Conservation (phyloP, 2,113 vertebrate genomes). For the Oryzias javanicus region DNA sequence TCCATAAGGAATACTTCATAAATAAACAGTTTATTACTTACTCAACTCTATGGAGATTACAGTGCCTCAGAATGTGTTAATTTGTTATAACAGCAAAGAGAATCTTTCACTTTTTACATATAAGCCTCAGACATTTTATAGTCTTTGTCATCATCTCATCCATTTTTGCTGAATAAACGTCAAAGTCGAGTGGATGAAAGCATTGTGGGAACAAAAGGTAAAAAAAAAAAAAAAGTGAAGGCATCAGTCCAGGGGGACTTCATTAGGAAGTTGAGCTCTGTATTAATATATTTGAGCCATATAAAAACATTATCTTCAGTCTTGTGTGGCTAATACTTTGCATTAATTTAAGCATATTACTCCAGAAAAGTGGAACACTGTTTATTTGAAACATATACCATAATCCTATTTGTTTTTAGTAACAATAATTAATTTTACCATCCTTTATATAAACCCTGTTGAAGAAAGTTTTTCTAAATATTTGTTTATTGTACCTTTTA, state of each 20-base stretch:
- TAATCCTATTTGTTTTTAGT: too few relatives aligned
- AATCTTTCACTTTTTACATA: slow-evolving; percentile 22
- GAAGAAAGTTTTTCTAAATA: too few relatives aligned
- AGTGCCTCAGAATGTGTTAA: too few relatives aligned
- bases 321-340: slow-evolving; percentile 22
- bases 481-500: too few relatives aligned
- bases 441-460: too few relatives aligned
- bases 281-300: slow-evolving; percentile 24
- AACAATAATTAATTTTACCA: too few relatives aligned
- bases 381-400: too few relatives aligned
- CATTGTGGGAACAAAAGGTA: slow-evolving; percentile 45
- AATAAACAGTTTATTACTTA: too few relatives aligned
- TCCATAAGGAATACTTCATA: too few relatives aligned
- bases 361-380: too few relatives aligned
- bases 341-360: slow-evolving; percentile 32
- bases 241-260: slow-evolving; percentile 41
- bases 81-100: too few relatives aligned
- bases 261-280: slow-evolving; percentile 33
- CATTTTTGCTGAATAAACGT: slow-evolving; percentile 10
- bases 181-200: slow-evolving; percentile 11
- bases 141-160: not conserved
- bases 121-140: not conserved
- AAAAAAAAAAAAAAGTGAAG: slow-evolving; percentile 13
- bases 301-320: slow-evolving; percentile 27
- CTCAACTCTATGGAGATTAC: too few relatives aligned